Evolutionary conservation across 64 coral and sea anemone genomes (phyloP).

Genomic region (Acropora yongei): DNA sequence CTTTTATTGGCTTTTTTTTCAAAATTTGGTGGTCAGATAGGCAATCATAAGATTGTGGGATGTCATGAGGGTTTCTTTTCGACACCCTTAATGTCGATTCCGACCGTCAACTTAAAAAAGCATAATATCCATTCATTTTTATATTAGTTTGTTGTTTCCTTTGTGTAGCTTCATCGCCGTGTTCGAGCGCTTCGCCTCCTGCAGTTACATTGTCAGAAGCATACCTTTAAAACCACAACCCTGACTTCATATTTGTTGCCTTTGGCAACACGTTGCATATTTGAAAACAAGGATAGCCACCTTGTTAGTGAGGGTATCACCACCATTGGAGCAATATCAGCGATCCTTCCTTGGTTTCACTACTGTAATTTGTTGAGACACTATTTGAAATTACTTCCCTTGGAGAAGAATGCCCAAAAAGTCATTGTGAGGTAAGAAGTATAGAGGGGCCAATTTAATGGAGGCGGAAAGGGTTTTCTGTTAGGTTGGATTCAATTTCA

Average conservation of each 20-base stretch:
- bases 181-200: slow-evolving; percentile 83
- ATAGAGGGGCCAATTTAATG: not conserved
- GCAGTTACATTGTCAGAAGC: slow-evolving; percentile 66
- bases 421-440: slow-evolving; percentile 78
- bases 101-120: not conserved
- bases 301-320: slow-evolving; percentile 81
- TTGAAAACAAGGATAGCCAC: slow-evolving; percentile 90
- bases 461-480: too few relatives aligned
- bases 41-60: too few relatives aligned
- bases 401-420: slow-evolving; percentile 78
- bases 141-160: not conserved
- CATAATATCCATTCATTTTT: not conserved
- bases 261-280: slow-evolving; percentile 83
- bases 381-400: slow-evolving; percentile 75
- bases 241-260: slow-evolving; percentile 83
- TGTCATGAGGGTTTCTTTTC: too few relatives aligned
- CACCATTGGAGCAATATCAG: slow-evolving; percentile 79
- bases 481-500: too few relatives aligned
- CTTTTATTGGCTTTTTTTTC: too few relatives aligned
- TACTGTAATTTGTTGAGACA: slow-evolving; percentile 79
- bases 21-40: too few relatives aligned
- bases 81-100: not conserved
- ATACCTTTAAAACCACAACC: slow-evolving; percentile 59
- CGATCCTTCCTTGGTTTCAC: slow-evolving; percentile 79
- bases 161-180: slow-evolving; percentile 88